A percentile compares a stretch with the other conserved stretches of the same genome.
phyloP scores from a whole-genome alignment of 2,113 vertebrate species.

The Macrotus californicus region DNA sequence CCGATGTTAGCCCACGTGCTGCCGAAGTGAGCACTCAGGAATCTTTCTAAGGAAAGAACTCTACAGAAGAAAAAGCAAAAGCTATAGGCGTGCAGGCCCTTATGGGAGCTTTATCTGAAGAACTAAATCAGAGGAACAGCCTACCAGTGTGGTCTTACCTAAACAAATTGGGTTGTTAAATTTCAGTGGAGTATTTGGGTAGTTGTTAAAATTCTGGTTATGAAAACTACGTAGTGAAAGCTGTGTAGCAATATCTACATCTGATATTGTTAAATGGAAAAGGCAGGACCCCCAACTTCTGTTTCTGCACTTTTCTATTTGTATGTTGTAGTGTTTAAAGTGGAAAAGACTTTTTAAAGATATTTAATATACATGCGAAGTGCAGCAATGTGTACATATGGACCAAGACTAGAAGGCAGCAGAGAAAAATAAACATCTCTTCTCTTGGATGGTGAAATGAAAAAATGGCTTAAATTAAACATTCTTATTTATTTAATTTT shows the following conservation, averaged over 20 bases:
- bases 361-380: background rate
- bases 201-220: background rate
- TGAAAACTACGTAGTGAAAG: background rate
- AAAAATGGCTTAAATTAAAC: background rate
- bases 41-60: background rate
- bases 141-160: too few species aligned
- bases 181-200: background rate
- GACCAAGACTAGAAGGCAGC: background rate
- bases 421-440: background rate
- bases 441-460: background rate
- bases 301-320: background rate
- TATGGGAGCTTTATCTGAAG: background rate
- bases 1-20: background rate
- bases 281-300: background rate
- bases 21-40: background rate
- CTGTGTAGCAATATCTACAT: background rate
- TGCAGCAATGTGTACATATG: background rate
- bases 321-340: background rate
- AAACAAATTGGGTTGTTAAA: background rate
- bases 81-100: background rate
- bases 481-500: too few species aligned
- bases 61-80: background rate
- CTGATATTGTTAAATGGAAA: background rate
- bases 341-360: background rate
- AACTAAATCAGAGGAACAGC: background rate